Percentiles rank a stretch among this genome's conserved stretches.
These are phyloP conservation scores for Nyctereutes procyonoides DNA, from an alignment of 2,113 vertebrate genomes.

Conservation along the genomic window DNA sequence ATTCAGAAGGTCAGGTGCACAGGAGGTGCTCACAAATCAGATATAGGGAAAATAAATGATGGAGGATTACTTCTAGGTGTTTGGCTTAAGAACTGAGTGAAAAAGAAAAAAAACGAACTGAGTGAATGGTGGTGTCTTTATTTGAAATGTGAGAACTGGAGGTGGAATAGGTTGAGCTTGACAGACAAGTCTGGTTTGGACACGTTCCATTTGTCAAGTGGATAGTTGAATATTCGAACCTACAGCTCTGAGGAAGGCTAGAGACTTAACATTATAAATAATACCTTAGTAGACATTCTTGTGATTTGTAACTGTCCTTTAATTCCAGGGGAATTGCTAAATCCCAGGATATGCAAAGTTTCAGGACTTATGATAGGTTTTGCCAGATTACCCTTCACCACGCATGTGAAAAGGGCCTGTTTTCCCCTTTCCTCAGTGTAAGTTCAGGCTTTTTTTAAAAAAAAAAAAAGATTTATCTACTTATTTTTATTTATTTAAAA, in stretches of 20 bases:
- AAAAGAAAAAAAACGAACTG: not conserved
- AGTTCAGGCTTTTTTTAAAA: not conserved
- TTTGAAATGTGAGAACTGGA: not conserved
- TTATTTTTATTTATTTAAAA: not conserved
- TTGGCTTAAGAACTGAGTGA: not conserved
- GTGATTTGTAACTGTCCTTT: not conserved
- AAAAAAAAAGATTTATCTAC: not conserved
- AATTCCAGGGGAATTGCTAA: not conserved
- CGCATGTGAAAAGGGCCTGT: too few species aligned
- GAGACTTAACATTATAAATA: not conserved
- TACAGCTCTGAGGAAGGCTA: not conserved
- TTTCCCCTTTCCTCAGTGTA: not conserved
- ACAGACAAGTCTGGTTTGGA: not conserved
- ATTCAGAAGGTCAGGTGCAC: not conserved
- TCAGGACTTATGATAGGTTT: not conserved
- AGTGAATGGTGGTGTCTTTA: not conserved
- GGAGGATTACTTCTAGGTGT: not conserved
- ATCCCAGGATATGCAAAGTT: not conserved
- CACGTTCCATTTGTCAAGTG: not conserved
- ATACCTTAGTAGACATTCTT: not conserved
- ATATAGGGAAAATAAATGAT: not conserved
- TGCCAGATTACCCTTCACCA: not conserved
- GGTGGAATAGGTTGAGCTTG: not conserved
- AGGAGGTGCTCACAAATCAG: not conserved
- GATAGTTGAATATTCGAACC: not conserved